These are phyloP conservation scores for Sminthurinus signatus DNA, from an alignment of 1,140 invertebrate genomes.

Conservation along the genomic window DNA sequence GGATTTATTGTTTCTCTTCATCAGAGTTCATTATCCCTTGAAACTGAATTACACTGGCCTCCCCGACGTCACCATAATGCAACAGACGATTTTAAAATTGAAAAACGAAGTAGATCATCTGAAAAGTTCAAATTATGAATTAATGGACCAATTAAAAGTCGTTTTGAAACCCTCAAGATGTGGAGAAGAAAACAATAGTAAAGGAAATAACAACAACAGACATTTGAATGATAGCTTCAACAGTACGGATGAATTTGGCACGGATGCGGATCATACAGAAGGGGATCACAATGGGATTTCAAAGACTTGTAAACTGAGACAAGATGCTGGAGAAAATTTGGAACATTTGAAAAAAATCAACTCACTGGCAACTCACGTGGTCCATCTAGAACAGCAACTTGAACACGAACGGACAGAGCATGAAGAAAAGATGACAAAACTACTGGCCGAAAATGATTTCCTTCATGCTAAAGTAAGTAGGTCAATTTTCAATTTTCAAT, in stretches of 20 bases:
- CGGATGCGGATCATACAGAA: no score
- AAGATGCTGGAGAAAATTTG: neutral
- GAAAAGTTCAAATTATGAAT: slow-evolving; percentile 9
- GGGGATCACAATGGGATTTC: neutral
- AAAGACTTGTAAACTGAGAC: neutral
- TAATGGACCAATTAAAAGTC: neutral
- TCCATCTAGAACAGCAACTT: slow-evolving; percentile 12
- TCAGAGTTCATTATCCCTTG: slow-evolving; percentile 51
- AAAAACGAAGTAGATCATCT: slow-evolving; percentile 46
- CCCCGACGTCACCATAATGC: slow-evolving; percentile 49
- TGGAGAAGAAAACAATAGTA: neutral
- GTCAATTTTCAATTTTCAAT: no score
- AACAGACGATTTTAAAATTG: slow-evolving; percentile 49
- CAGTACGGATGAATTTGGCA: neutral
- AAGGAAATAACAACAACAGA: no score
- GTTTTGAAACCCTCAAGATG: neutral
- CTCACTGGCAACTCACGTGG: neutral
- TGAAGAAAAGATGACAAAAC: slow-evolving; percentile 15
- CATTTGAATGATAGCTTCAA: neutral
- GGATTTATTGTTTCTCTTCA: no score
- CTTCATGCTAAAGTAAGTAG: slow-evolving; percentile 31
- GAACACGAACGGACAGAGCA: slow-evolving; percentile 4
- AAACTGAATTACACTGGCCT: slow-evolving; percentile 50
- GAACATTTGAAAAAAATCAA: neutral
- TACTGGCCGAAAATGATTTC: slow-evolving; percentile 24